Evolutionary conservation across 2,888 invertebrate genomes (phyloP), one percentile per base, ranked within the genome.

Genomic region (Eumacrocentrus americanus): DNA sequence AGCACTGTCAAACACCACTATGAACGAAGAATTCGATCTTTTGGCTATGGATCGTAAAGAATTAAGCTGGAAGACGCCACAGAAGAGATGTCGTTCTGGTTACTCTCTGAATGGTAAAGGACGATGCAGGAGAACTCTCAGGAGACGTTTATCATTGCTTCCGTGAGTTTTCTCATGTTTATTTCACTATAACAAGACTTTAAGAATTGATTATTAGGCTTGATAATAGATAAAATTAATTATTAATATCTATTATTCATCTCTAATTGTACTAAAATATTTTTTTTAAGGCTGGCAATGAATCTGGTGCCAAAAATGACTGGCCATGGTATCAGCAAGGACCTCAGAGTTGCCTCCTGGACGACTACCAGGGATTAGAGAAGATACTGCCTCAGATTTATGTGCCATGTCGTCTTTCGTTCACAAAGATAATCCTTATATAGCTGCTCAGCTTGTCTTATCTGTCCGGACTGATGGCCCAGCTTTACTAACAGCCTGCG

Each of bases 111-210:
- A 77, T 60, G 74, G 73, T 1, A 72, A 71, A 44, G 80, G 81
- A 12, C 74, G 77, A 57, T 82, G 82, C 60, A 73, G 78, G 38
- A 67, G 74, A n/a, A 61, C 53, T 11, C 57, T 57, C 42, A 71
- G 76, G 25, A 70, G 74, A 20, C 74, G 73, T 50, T 47, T 74
- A 11, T 72, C 77, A 4, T 62, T 76, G 12, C 55, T 78, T 37
- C 76, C 78, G 75, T 79, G 65, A 76, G 73, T 74, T 58, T 37
- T n/a, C n/a, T n/a, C n/a, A n/a, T n/a, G n/a, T n/a, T n/a, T n/a
- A n/a, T n/a, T n/a, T n/a, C n/a, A n/a, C n/a, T n/a, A n/a, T n/a
- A n/a, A n/a, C n/a, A n/a, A n/a, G n/a, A n/a, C n/a, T n/a, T n/a
- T n/a, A n/a, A n/a, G n/a, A n/a, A n/a, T n/a, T n/a, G n/a, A n/a